Conservation (phyloP, 1,140 invertebrate genomes). For the Ceratosolen fusciceps region DNA sequence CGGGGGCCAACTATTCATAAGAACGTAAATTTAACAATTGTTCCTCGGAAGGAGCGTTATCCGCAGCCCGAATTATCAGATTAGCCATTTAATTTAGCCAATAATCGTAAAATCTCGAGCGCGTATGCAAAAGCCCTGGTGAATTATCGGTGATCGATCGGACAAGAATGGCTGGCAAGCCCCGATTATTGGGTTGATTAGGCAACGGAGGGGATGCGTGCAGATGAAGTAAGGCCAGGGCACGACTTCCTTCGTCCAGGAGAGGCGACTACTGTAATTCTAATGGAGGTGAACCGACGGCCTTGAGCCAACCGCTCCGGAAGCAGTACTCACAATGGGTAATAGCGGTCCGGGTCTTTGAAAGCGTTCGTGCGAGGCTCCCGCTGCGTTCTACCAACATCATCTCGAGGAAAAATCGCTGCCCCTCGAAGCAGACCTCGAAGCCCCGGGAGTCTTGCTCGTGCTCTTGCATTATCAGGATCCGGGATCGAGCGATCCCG, state of each 20-base stretch:
- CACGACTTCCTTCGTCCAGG: slow-evolving; percentile 2
- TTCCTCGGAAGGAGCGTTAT: not conserved
- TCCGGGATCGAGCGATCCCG: not conserved
- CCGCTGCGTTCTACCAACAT: slow-evolving; percentile 16
- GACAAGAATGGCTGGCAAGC: slow-evolving; percentile 27
- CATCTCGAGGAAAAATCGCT: slow-evolving; percentile 1
- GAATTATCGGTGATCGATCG: slow-evolving; percentile 31
- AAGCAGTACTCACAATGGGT: slow-evolving; percentile 18
- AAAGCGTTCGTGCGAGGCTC: slow-evolving; percentile 17
- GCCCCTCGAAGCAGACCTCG: not conserved
- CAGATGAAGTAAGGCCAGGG: not conserved
- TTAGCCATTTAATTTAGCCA: slow-evolving; percentile 21
- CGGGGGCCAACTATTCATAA: not conserved
- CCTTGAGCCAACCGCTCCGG: not conserved
- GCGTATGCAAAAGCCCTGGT: not conserved
- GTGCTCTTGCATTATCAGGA: not conserved
- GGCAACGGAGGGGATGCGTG: not conserved
- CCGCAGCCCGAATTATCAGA: not conserved
- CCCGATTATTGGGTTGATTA: slow-evolving; percentile 40
- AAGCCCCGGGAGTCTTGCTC: too few species aligned
- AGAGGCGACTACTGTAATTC: not conserved
- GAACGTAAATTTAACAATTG: not conserved
- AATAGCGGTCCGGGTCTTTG: too few species aligned
- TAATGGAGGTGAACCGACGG: not conserved
- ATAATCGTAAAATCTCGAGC: slow-evolving; percentile 34